Evolutionary conservation across 2,888 invertebrate genomes (phyloP).

Genomic region (Thumatha senex): DNA sequence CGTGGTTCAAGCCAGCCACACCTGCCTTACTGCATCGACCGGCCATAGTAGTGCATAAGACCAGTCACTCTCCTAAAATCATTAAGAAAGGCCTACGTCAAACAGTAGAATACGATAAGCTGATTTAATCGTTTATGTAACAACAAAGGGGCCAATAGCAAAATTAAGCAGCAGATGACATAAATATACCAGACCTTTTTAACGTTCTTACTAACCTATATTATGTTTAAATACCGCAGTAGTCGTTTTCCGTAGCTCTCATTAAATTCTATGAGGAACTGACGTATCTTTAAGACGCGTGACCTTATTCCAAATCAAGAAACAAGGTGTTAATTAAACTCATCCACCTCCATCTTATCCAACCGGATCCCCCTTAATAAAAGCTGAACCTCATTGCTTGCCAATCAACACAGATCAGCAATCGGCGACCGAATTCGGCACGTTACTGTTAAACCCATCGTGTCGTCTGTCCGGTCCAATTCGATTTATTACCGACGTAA

Average conservation of each 20-base stretch:
- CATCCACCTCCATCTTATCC: not conserved
- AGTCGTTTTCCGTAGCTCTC: not conserved
- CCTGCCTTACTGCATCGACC: no score
- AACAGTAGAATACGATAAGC: no score
- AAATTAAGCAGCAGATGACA: not conserved
- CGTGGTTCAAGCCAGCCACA: no score
- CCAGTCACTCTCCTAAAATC: no score
- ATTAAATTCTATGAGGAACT: not conserved
- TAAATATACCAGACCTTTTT: not conserved
- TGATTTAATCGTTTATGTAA: no score
- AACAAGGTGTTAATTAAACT: constrained; percentile 17
- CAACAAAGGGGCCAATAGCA: no score
- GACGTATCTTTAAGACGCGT: not conserved
- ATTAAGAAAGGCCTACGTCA: no score
- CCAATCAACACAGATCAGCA: constrained; percentile 26
- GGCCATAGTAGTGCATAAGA: no score
- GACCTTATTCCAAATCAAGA: constrained; percentile 1
- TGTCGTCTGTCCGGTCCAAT: constrained; percentile 45
- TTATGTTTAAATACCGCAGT: not conserved
- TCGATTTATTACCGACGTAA: constrained; percentile 76
- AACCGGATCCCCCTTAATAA: constrained; percentile 18
- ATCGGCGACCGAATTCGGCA: constrained; percentile 61
- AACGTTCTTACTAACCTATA: not conserved
- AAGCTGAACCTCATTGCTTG: constrained; percentile 24
- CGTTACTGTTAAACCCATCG: constrained; percentile 66